Evolutionary conservation across 2,888 invertebrate genomes (phyloP), one percentile per base, ranked within the genome.

Genomic region (Halictus quadricinctus): DNA sequence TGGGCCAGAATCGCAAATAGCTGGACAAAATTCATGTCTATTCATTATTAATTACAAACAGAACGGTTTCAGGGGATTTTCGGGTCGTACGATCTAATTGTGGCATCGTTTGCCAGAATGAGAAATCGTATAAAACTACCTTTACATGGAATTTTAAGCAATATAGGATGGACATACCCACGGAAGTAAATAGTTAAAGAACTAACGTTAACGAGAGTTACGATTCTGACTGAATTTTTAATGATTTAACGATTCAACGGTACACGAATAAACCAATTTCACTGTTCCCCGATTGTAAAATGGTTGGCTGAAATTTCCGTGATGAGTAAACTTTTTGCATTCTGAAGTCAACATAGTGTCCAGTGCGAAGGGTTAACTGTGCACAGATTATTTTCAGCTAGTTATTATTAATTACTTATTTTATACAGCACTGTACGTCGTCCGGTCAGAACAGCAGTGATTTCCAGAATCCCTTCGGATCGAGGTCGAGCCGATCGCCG

Each of bases 401-500:
- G n/a, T 54, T 36, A 36, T 36, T 36, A 36, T 36, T 36, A 36
- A 0, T 36, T 36, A 4, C 5, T 36, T 36, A 36, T 36, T 36
- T 36, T 36, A 36, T 4, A 4, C 5, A 5, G 0, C 36, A 36
- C 36, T 36, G 50, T 50, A 18, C 50, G 50, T 50, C 50, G 50
- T 50, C 3, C 54, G 54, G 7, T 54, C 21, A 29, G 15, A 64
- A 29, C 2, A 54, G 15, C 15, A 25, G 13, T 15, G 18, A 36
- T 13, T 36, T 29, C 29, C 64, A 29, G 29, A 21, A 25, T 29
- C 64, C 15, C 6, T 64, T 29, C 64, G 76, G 72, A 85, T 85
- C 85, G 79, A 83, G 85, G 83, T 88, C 88, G 87, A 77, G 79
- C 43, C 72, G 75, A 69, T 81, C 74, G 78, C 58, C 41, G 18